These are phyloP conservation scores for Tetragonisca angustula DNA, from an alignment of 2,888 invertebrate species.

Conservation along the genomic window DNA sequence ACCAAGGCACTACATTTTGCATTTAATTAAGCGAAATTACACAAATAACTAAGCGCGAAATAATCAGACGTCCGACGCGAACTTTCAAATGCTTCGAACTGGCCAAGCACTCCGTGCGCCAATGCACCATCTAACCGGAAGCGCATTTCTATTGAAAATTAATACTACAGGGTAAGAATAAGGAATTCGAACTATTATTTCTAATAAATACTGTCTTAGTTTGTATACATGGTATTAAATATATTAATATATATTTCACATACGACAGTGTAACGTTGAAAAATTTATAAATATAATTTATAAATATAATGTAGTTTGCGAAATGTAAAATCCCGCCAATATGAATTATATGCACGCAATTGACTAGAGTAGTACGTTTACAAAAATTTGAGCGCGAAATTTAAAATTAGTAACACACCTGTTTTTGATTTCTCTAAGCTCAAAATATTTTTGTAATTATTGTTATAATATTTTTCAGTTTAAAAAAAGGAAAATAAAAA, in stretches of 20 bases:
- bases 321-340: conserved; percentile 4
- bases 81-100: background rate
- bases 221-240: background rate
- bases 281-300: background rate
- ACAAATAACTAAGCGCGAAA: background rate
- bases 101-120: background rate
- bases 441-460: background rate
- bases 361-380: background rate
- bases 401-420: background rate
- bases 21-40: background rate
- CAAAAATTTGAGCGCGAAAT: background rate
- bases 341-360: background rate
- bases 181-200: background rate
- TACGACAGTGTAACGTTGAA: background rate
- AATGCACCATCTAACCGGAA: background rate
- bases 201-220: background rate
- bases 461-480: background rate
- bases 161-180: background rate
- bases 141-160: background rate
- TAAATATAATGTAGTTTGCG: background rate
- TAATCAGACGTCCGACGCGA: background rate
- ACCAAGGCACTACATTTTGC: background rate
- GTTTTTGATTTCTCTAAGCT: background rate
- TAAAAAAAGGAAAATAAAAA: no score
- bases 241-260: background rate